Evolutionary conservation across 1,140 invertebrate genomes (phyloP).

Genomic region (Trichonephila clavata): DNA sequence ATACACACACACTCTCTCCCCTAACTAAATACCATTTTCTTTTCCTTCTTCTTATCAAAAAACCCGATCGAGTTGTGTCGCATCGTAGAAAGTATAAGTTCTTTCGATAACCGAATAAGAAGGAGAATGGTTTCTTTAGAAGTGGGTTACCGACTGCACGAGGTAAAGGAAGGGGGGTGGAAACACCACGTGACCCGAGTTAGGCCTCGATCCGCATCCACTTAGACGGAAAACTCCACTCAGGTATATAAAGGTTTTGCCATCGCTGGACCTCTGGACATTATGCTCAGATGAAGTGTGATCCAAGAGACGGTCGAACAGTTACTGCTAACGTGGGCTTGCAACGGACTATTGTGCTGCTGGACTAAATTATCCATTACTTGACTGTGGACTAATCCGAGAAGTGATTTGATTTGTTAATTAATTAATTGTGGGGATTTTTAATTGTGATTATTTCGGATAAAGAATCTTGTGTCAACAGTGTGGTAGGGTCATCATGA

Average conservation of each 20-base stretch:
- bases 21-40: neutral
- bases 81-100: slow-evolving; percentile 54
- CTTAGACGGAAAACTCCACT: slow-evolving; percentile 49
- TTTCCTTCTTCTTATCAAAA: neutral
- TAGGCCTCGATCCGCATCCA: slow-evolving; percentile 58
- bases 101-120: neutral
- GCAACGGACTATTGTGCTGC: slow-evolving; percentile 11
- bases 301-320: neutral
- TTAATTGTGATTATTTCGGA: slow-evolving; percentile 13
- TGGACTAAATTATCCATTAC: neutral
- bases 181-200: slow-evolving; percentile 54
- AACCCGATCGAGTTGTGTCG: slow-evolving; percentile 33
- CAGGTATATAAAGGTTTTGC: slow-evolving; percentile 52
- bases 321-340: neutral
- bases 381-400: neutral
- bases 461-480: neutral
- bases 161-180: neutral
- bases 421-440: slow-evolving; percentile 16
- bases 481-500: slow-evolving; percentile 31
- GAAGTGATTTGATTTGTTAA: neutral
- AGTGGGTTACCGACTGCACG: slow-evolving; percentile 44
- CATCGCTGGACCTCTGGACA: slow-evolving; percentile 47
- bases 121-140: slow-evolving; percentile 8
- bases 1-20: neutral
- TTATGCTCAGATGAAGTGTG: slow-evolving; percentile 51